Base-by-base conservation (phyloP, 2,113 vertebrate species). In the Halcyon senegalensis region DNA sequence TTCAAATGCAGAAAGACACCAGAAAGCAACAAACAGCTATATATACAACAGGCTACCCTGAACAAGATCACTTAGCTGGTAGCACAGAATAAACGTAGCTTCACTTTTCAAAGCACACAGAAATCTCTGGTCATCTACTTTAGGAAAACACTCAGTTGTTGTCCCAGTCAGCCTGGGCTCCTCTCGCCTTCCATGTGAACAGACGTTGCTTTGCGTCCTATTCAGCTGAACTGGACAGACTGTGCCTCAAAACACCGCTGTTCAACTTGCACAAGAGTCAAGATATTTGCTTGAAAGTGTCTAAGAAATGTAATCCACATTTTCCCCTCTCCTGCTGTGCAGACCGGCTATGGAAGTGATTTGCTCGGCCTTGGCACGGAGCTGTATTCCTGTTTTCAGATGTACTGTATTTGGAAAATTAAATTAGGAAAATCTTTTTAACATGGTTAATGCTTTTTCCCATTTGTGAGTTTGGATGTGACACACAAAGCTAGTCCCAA, bases 341-440 rank as follows among this genome's bases (percentile, higher is more conserved):
- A 86, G 46, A 84, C 31, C 62, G 90, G 58, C 92, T 78, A 51
- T 74, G 53, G 84, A 69, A 93, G 7, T 92, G 74, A 81, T 96
- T 96, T 96, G 70, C 44, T 69, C 43, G 43, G 41, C 85, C 93
- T 93, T 93, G 70, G 90, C 91, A 90, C 43, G 79, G 70, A 69
- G 70, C 5, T 69, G 35, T 95, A 93, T 89, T 96, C 90, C 55
- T 82, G 64, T 33, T 96, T 91, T 80, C 80, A 77, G 66, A 92
- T 4, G 33, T 77, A 82, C 63, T 84, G 81, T 46, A 23, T 60
- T 85, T 67, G 82, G 68, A 81, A 95, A 94, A 95, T 68, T 95
- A 84, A 80, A 96, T 80, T 94, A 83, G 62, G 94, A 83, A 93
- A 94, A 63, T 74, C 28, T 92, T 94, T 96, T 96, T 96, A 92